These are phyloP conservation scores for Sarcophaga peregrina DNA, from an alignment of 1,140 invertebrate genomes.

Conservation along the genomic window DNA sequence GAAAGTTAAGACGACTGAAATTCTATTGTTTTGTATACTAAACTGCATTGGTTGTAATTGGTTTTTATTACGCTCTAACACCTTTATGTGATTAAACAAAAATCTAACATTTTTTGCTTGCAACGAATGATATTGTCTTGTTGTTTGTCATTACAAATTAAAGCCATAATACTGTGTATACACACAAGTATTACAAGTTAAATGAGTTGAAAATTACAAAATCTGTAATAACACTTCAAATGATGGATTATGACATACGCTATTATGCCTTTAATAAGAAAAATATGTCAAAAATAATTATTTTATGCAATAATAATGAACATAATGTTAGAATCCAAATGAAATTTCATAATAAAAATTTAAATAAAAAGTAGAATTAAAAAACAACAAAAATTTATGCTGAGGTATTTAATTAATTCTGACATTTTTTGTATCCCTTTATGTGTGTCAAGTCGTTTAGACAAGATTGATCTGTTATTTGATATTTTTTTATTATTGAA, in stretches of 20 bases:
- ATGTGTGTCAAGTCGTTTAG: not conserved
- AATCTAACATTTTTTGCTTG: not conserved
- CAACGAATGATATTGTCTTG: no score
- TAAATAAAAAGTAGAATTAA: no score
- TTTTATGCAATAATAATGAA: not conserved
- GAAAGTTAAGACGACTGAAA: no score
- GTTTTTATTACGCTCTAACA: no score
- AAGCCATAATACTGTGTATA: no score
- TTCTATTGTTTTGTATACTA: no score
- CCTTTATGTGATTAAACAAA: no score
- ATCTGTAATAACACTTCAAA: conserved; percentile 19
- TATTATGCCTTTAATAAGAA: not conserved
- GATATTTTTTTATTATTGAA: not conserved
- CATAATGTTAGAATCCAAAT: no score
- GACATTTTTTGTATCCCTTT: not conserved
- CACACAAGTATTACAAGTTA: not conserved
- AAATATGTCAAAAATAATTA: conserved; percentile 6
- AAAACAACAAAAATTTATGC: no score
- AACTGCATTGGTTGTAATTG: no score
- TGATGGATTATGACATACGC: not conserved
- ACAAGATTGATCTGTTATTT: conserved; percentile 9
- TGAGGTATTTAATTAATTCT: not conserved
- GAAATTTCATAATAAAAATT: no score
- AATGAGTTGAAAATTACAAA: conserved; percentile 5
- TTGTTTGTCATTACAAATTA: no score